Evolutionary conservation across 2,888 invertebrate species (phyloP), one percentile per base, ranked within the genome.

Genomic region (Ditylenchus weischeri): DNA sequence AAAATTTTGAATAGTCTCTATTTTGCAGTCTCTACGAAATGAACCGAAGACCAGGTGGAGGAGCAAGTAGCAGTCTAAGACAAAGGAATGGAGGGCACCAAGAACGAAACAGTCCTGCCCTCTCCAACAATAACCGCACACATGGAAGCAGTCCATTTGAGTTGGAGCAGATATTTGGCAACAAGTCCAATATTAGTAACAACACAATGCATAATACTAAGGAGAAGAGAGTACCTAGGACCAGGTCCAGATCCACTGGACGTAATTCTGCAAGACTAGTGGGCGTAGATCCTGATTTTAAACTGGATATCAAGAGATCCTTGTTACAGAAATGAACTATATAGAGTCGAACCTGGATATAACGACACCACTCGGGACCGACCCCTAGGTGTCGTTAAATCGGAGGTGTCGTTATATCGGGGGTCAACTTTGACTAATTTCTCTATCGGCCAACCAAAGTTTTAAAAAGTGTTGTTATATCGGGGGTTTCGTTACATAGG

Each of bases 71-170:
- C 36, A 18, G 65, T 65, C 21, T 47, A 38, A 18, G 18, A 36
- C 4, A 51, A 50, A 19, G 15, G 66, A n/a, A 62, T 48, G 19
- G 36, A 51, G 13, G 18, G 47, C 43, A 64, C 29, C 23, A 54
- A 54, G 7, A 29, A 23, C 54, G 54, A 29, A n/a, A 54, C 13
- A 54, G 54, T n/a, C 54, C 54, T 54, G 54, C 54, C 11, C 15
- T 43, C 13, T 43, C 57, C 23, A 29, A 23, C 57, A 29, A 29
- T 18, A 29, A 54, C 29, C 29, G 36, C 19, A 38, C 59, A 13
- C 36, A 38, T 59, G 38, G 59, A 13, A 38, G 59, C 10, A 59
- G 59, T 59, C 59, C 59, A 15, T 59, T 59, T 8, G 59, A 59
- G 38, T n/a, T 59, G 38, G 59, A 59, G 35, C 29, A 59, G 38